Conservation (phyloP, 2,888 invertebrate genomes). For the Dasypolia templi region DNA sequence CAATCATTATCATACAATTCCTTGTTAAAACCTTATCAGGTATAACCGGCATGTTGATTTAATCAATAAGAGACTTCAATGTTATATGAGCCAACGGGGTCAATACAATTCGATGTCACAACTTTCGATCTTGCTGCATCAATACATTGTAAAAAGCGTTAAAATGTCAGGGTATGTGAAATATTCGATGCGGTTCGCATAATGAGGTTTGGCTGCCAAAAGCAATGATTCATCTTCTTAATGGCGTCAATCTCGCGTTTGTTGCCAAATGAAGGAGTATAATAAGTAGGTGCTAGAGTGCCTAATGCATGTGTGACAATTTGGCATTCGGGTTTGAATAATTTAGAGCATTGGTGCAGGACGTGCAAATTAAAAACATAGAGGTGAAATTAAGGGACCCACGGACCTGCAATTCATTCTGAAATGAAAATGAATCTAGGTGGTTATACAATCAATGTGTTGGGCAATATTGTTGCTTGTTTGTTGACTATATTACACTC, state of each 20-base stretch:
- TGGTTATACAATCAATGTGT: neutral
- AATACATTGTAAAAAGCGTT: slow-evolving; percentile 62
- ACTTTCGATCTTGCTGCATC: slow-evolving; percentile 62
- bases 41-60: slow-evolving; percentile 49
- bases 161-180: slow-evolving; percentile 59
- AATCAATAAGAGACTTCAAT: slow-evolving; percentile 33
- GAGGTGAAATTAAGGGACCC: slow-evolving; percentile 30
- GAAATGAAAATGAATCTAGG: slow-evolving; percentile 20
- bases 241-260: slow-evolving; percentile 63
- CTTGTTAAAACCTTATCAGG: slow-evolving; percentile 19
- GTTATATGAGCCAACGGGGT: slow-evolving; percentile 49
- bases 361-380: slow-evolving; percentile 42
- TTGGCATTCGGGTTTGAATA: slow-evolving; percentile 42
- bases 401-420: slow-evolving; percentile 33
- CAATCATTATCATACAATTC: slow-evolving; percentile 55
- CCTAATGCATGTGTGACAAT: slow-evolving; percentile 47
- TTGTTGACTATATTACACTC: neutral
- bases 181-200: slow-evolving; percentile 58
- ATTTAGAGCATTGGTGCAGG: slow-evolving; percentile 51
- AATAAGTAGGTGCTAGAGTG: slow-evolving; percentile 24
- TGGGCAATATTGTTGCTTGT: neutral
- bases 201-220: slow-evolving; percentile 71
- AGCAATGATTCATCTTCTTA: slow-evolving; percentile 70
- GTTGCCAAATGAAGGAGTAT: slow-evolving; percentile 64
- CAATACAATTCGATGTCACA: slow-evolving; percentile 53